Evolutionary conservation across 2,888 invertebrate genomes (phyloP).

Genomic region (Zelleria hepariella): DNA sequence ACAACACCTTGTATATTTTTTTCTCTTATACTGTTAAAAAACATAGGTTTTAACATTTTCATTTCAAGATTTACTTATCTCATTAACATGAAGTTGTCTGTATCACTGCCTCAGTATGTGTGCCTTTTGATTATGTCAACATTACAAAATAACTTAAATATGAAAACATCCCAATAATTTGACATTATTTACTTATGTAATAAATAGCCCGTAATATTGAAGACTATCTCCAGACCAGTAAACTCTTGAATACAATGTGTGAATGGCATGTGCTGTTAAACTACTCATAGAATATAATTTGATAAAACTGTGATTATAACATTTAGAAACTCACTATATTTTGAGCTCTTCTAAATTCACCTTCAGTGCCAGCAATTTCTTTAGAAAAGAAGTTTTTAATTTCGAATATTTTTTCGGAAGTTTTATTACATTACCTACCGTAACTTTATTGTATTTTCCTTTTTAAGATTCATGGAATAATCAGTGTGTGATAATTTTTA

Average conservation of each 20-base stretch:
- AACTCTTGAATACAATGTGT: too few species aligned
- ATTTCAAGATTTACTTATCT: not conserved
- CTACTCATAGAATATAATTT: not conserved
- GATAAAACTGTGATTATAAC: not conserved
- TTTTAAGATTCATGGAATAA: conserved; percentile 42
- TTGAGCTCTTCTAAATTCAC: not conserved
- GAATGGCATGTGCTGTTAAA: not conserved
- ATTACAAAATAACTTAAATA: not conserved
- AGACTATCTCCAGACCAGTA: too few species aligned
- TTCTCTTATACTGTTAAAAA: too few species aligned
- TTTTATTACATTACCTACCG: conserved; percentile 40
- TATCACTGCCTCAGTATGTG: not conserved
- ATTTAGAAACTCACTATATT: not conserved
- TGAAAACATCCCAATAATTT: not conserved
- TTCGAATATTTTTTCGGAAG: conserved; percentile 33
- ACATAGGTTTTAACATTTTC: too few species aligned
- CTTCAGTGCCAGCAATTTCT: conserved; percentile 13
- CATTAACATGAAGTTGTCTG: too few species aligned
- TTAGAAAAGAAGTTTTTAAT: conserved; percentile 27
- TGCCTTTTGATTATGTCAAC: not conserved
- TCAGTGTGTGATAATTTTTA: conserved; percentile 41
- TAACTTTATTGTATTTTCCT: conserved; percentile 33
- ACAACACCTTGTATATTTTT: too few species aligned
- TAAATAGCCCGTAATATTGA: too few species aligned
- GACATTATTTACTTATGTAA: too few species aligned